Evolutionary conservation across 2,113 vertebrate species (phyloP), one percentile per base, ranked within the genome.

Genomic region (Piaya cayana): DNA sequence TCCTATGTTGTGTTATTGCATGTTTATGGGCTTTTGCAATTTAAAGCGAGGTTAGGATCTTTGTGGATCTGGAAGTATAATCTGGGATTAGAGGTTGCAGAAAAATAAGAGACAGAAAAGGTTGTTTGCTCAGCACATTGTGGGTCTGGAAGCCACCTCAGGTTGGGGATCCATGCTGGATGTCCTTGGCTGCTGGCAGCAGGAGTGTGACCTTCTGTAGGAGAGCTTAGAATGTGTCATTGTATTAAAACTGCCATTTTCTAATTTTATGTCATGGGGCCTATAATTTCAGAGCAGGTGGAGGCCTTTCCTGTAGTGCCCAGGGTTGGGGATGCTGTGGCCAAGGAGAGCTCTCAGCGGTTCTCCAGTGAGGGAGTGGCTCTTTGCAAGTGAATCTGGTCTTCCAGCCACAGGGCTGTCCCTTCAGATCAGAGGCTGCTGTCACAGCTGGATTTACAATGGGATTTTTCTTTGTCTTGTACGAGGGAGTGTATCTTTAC

Each of bases 371-470:
- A 45, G 13, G 5, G 5, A 8, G 4, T 60, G 36, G 12, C 36
- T 89, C 34, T 75, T 49, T 36, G 17, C 2, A 2, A 39, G 17
- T 3, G 27, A 67, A 25, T n/a, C 14, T 52, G 49, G 34, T 14
- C 36, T 58, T 85, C 47, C 43, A 79, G 42, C 4, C 1, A 0
- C 8, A 22, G 47, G 3, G 20, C 1, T 34, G 34, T 67, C 29
- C 34, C 60, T 65, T 58, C 0, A 1, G 53, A 88, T 36, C 36
- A 2, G 1, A 15, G 13, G 26, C 29, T 0, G 0, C 22, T 63
- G 1, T 47, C 52, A 23, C 16, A 36, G 27, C 3, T 34, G 32
- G 47, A 23, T 60, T 74, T 72, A 26, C 27, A 47, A 42, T 17
- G 49, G 25, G 37, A 37, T 81, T 82, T 92, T 65, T 39, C n/a